Base-by-base conservation (phyloP, 2,113 vertebrate species). In the Hydrochoerus hydrochaeris region DNA sequence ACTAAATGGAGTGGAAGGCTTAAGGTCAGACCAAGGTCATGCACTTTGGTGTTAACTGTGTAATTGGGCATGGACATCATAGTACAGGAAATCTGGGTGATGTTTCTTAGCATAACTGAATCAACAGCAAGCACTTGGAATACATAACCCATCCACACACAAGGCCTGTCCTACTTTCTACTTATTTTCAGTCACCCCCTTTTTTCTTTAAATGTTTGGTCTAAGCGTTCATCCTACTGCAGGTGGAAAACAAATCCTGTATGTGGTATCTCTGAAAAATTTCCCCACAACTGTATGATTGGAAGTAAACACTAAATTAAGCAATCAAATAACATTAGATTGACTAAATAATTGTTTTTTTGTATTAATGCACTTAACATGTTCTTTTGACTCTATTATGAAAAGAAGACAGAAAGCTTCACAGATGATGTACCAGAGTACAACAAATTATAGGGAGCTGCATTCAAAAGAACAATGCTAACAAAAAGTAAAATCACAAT, bases 281-380 rank as follows among this genome's bases (percentile, higher is more conserved):
- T 38, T 91, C 38, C 49, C 83, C 17, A 63, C 32, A 62, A 77
- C 24, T 90, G 57, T n/a, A 91, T 4, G 94, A 75, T 80, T 83
- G 63, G 38, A 92, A 92, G 62, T 35, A 96, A 91, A 94, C 54
- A 69, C 8, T 80, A 90, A 93, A 87, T 69, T 80, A 97, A 96
- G 12, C n/a, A 84, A n/a, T 4, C 89, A 57, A 94, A 92, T 91
- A n/a, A 28, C 44, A 28, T 52, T 88, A 52, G 16, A 49, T 17
- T 88, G 52, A 92, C 46, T 88, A 95, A 89, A 73, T 93, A 92
- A 95, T 92, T 83, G 35, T n/a, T 22, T 54, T 69, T 24, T 57
- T 71, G 5, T 63, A 46, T 97, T 73, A 73, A n/a, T 81, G 20
- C 75, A 30, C 71, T 93, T 73, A 83, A 92, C 81, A 41, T 41